Evolutionary conservation across 2,888 invertebrate genomes (phyloP), one percentile per base, ranked within the genome.

Genomic region (Nipponacmea schrenckii): DNA sequence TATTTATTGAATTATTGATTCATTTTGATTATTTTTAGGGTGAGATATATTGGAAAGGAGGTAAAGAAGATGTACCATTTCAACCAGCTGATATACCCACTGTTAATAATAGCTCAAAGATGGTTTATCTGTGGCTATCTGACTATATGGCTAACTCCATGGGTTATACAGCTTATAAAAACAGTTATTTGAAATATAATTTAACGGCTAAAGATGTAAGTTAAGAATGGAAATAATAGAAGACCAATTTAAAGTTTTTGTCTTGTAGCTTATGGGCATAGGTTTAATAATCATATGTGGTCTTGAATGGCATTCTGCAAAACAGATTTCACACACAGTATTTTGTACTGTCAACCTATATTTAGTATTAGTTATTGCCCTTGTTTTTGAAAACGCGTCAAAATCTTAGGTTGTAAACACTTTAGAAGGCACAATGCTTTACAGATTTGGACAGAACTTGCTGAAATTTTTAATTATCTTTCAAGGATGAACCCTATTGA

Each of bases 111-210:
- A 67, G 70, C 17, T 39, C 69, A 39, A 77, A 71, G 24, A 82
- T 82, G 82, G 48, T 82, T 72, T 83, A 82, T 63, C 56, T 83
- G 27, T 81, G 77, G 77, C 64, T 82, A 26, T 80, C 81, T 12
- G 79, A 81, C 72, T 83, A 81, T 62, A 72, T 80, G 69, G 81
- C 80, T 56, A 77, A 80, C 64, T 77, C 81, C 3, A 72, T 81
- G 48, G 73, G 75, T 20, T 80, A 80, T 62, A 67, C 71, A 10
- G 80, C 81, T 27, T 79, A 81, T 64, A 75, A 73, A 64, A 77
- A 83, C 70, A 77, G 77, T 26, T 78, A 73, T 66, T 73, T 83
- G 10, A 62, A 67, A 14, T 79, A 80, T 65, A 81, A 81, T 56
- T 65, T 83, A 4, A 82, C 83, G 15, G 69, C 73, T 15, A 73